Evolutionary conservation across 2,113 vertebrate genomes (phyloP).

Genomic region (Dinomys branickii): DNA sequence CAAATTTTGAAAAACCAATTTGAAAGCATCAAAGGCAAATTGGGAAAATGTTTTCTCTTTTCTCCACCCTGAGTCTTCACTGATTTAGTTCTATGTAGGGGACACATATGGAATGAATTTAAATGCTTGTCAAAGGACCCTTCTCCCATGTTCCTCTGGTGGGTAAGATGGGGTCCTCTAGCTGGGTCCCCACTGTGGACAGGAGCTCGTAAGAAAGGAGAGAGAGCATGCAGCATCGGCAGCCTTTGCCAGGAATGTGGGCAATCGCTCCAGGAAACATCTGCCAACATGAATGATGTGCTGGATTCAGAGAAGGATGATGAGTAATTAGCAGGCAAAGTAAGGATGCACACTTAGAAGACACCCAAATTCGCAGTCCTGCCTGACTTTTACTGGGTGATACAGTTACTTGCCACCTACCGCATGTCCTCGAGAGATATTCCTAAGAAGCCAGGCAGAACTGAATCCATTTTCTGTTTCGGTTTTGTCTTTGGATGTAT

Average conservation of each 20-base stretch:
- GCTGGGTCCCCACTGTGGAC: conserved; percentile 57
- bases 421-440: neutral
- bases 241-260: conserved; percentile 31
- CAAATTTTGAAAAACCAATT: conserved; percentile 53
- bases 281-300: conserved; percentile 29
- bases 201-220: conserved; percentile 46
- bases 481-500: conserved; percentile 15
- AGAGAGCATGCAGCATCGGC: neutral
- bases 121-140: conserved; percentile 63
- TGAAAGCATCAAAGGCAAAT: conserved; percentile 31
- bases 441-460: neutral
- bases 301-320: neutral
- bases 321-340: neutral
- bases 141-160: conserved; percentile 53
- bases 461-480: neutral
- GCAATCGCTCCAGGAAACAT: conserved; percentile 4
- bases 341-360: neutral
- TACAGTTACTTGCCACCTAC: neutral
- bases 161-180: conserved; percentile 64
- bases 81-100: conserved; percentile 68
- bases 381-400: neutral
- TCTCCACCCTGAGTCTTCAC: conserved; percentile 18
- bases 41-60: conserved; percentile 59
- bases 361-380: neutral
- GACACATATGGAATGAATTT: conserved; percentile 60